Conservation (phyloP, 2,888 invertebrate genomes). For the Serrognathus titanus region DNA sequence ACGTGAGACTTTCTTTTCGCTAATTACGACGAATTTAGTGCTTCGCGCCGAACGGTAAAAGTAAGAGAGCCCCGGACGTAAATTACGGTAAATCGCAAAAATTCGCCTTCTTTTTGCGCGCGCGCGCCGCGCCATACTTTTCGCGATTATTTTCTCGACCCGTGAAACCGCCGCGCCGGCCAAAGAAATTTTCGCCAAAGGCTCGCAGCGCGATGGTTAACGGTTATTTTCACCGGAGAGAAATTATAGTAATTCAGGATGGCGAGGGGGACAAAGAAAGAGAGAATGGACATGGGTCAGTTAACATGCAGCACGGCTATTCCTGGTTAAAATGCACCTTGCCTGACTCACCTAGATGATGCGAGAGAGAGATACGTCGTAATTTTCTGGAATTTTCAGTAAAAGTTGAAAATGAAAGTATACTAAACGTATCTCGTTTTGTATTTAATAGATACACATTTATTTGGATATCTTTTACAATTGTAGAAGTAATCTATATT, state of each 20-base stretch:
- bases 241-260: slow-evolving; percentile 19
- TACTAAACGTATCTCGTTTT: background rate
- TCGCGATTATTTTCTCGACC: slow-evolving; percentile 11
- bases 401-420: slow-evolving; percentile 16
- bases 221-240: slow-evolving; percentile 20
- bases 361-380: slow-evolving; percentile 3
- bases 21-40: slow-evolving; percentile 10
- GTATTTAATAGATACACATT: too few relatives aligned
- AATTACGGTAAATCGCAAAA: slow-evolving; percentile 7
- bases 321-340: slow-evolving; percentile 1
- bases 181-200: slow-evolving; percentile 16
- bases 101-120: slow-evolving; percentile 1
- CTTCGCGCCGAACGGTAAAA: background rate
- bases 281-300: slow-evolving; percentile 16
- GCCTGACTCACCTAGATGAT: slow-evolving; percentile 9
- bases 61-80: background rate
- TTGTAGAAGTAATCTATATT: too few relatives aligned
- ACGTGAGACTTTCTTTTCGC: slow-evolving; percentile 3
- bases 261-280: slow-evolving; percentile 8
- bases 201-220: slow-evolving; percentile 14
- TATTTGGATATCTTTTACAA: too few relatives aligned
- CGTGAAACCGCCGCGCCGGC: slow-evolving; percentile 9
- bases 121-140: background rate
- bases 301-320: slow-evolving; percentile 14
- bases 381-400: slow-evolving; percentile 4